Base-by-base conservation (phyloP, 2,113 vertebrate species). In the Prietella phreatophila region DNA sequence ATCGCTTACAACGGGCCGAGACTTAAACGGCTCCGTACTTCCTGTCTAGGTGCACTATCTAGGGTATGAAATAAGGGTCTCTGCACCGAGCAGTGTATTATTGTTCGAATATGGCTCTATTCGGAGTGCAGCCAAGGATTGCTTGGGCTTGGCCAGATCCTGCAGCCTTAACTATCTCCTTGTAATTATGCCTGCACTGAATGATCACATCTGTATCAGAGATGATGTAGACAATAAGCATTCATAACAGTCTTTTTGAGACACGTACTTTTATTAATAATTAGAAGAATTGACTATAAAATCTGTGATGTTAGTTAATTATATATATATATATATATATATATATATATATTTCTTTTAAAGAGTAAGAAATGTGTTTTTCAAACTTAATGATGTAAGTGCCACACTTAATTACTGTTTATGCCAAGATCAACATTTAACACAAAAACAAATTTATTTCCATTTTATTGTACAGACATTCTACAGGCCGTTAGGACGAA, bases 1-100 rank as follows among this genome's bases (percentile, higher is more conserved):
- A 60, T 73, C 36, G 86, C 82, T 91, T 88, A 90, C 42, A 5
- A 30, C 8, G n/a, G 25, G 53, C 36, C 8, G 55, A 47, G n/a
- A 47, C 53, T 53, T 5, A 85, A 76, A 60, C 22, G 17, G 10
- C 11, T 15, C 30, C 22, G 4, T 60, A 10, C 13, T 27, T 15
- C n/a, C 30, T 76, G 1, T 17, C 5, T 25, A 85, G 50, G 67
- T 17, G 50, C 84, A 60, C 84, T 85, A 60, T 60, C 33, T 76
- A 85, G 84, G 53, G 36, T 61, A 22, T 85, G 3, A 61, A 36
- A 39, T 53, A 67, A 75, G 22, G 22, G 27, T 5, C 8, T 84
- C 15, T 69, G 8, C 3, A 19, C 20, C 22, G 20, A 15, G 4
- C n/a, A 76, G 84, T 76, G 71, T 33, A 61, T 39, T 25, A 36